Conservation (phyloP, 2,797 vertebrate species). For the Sylvilagus floridanus region DNA sequence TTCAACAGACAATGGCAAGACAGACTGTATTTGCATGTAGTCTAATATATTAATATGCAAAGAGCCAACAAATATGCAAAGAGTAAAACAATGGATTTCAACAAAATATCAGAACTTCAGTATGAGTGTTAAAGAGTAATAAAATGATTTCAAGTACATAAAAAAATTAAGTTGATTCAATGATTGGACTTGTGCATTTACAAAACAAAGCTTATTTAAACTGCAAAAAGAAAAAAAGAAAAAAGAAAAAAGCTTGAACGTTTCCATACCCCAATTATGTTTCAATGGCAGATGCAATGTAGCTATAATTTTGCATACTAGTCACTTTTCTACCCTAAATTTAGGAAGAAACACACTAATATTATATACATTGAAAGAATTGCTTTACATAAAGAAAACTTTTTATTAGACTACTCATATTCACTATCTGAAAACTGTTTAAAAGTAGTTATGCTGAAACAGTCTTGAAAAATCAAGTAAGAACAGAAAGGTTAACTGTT, state of each 20-base stretch:
- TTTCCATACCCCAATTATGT: constrained; percentile 85
- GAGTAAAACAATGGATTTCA: constrained; percentile 92
- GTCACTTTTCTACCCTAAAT: constrained; percentile 88
- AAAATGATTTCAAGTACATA: constrained; percentile 88
- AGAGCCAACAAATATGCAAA: constrained; percentile 93
- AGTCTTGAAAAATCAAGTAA: constrained; percentile 85
- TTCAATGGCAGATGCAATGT: constrained; percentile 88
- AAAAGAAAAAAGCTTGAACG: constrained; percentile 73
- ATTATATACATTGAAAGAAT: constrained; percentile 86
- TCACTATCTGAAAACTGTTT: constrained; percentile 85
- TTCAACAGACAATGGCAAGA: constrained; percentile 96
- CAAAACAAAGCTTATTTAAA: constrained; percentile 88
- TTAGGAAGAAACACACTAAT: constrained; percentile 85
- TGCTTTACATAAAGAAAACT: constrained; percentile 81
- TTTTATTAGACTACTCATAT: constrained; percentile 83
- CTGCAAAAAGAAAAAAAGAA: constrained; percentile 86
- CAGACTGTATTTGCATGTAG: constrained; percentile 93
- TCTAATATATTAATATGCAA: constrained; percentile 92
- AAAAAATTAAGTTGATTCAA: constrained; percentile 87
- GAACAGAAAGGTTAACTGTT: constrained; percentile 89
- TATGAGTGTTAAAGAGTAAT: constrained; percentile 89
- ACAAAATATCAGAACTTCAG: constrained; percentile 89
- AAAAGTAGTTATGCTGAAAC: constrained; percentile 88
- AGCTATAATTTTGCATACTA: constrained; percentile 84
- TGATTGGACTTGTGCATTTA: constrained; percentile 87